Evolutionary conservation across 2,113 vertebrate genomes (phyloP), one percentile per base, ranked within the genome.

Genomic region (Heterotis niloticus): DNA sequence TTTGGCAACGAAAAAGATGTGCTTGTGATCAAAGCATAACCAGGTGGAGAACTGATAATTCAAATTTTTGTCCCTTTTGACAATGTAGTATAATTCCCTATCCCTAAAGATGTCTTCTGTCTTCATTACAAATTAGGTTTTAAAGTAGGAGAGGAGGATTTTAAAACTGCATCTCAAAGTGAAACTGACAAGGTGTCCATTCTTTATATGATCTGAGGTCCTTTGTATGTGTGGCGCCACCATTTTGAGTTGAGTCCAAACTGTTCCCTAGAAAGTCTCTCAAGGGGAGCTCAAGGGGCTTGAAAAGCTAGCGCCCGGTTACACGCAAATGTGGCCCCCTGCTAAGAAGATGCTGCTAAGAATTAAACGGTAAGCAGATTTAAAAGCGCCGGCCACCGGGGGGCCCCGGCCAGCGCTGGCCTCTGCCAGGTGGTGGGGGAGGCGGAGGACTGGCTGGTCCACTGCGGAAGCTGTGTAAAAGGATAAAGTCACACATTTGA

Each of bases 391-490:
- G 91, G 90, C 91, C 91, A 92, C 87, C 90, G 87, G 88, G 90
- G 87, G 88, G 91, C 85, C 88, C 88, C 88, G 89, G 91, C 92
- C 92, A 93, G 88, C 92, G 90, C 87, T 93, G 91, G 89, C 92
- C 91, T 90, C 90, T 88, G 90, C 90, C 88, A 91, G 87, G 88
- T 90, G 88, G 89, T 81, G 87, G 91, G 85, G 86, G 92, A 88
- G 83, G 90, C 78, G 90, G 89, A 87, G 89, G 89, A 91, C 87
- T 86, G 85, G 89, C 88, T 14, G 90, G 91, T 93, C 92, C 92
- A 89, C 91, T 92, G 90, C 91, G 90, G 92, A 91, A 93, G 91
- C 92, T 93, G 91, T 90, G 82, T 91, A 89, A 92, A 92, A 91
- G 90, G 90, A 93, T 91, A 92, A 92, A 91, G 92, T 90, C 88